Percentiles rank a stretch among this genome's conserved stretches.
Conservation (phyloP, 53 echinoderm and acorn worm species). For the Pentamera pediparva region DNA sequence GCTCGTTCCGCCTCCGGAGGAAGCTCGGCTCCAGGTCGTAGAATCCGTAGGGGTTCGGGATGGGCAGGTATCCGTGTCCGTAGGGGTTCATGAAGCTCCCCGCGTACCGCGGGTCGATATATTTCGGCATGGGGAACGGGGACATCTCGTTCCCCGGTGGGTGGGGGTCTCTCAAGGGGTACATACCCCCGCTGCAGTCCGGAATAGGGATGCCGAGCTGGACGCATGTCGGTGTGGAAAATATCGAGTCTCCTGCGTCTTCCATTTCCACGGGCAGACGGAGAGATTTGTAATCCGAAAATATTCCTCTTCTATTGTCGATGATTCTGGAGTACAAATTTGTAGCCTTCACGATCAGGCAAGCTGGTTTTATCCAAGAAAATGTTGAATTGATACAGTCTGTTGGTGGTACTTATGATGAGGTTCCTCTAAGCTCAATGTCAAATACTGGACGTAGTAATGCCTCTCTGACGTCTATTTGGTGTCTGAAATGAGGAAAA, state of each 20-base stretch:
- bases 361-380: too few relatives aligned
- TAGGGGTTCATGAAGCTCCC: constrained; percentile 90
- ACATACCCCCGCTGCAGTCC: constrained; percentile 81
- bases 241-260: constrained; percentile 69
- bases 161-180: constrained; percentile 74
- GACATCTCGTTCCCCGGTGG: constrained; percentile 21
- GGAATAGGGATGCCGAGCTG: constrained; percentile 96
- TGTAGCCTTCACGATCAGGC: too few relatives aligned
- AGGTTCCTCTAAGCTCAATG: too few relatives aligned
- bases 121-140: constrained; percentile 65
- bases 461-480: too few relatives aligned
- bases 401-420: too few relatives aligned
- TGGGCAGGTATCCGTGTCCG: constrained; percentile 79
- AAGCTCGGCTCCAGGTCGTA: constrained; percentile 98
- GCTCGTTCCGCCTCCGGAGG: constrained; percentile 89
- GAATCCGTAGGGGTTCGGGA: constrained; percentile 93
- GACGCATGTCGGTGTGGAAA: constrained; percentile 96
- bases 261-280: constrained; percentile 44
- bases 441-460: too few relatives aligned
- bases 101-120: constrained; percentile 81
- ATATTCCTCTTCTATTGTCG: too few relatives aligned
- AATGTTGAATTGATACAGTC: too few relatives aligned
- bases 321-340: too few relatives aligned
- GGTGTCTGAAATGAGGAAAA: too few relatives aligned
- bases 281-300: too few relatives aligned